A percentile compares a stretch with the other conserved stretches of the same genome.
Evolutionary conservation across 2,797 vertebrate genomes (phyloP).

Genomic region (Amniataba percoides): DNA sequence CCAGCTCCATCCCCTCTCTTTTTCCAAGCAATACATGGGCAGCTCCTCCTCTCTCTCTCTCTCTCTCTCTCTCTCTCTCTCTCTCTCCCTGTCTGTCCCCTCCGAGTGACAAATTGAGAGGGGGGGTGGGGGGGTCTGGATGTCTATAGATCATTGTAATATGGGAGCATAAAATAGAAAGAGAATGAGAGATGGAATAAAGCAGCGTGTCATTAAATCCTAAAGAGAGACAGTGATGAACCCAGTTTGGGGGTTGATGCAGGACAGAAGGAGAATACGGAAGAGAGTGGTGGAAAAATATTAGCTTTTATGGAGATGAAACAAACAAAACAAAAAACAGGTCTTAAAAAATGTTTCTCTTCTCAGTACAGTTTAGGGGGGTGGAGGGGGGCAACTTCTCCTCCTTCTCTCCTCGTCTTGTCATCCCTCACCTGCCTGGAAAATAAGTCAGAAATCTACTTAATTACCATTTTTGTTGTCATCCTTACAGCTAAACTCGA

Average conservation of each 20-base stretch:
- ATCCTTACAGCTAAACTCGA: not conserved
- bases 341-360: not conserved
- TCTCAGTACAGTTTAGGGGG: not conserved
- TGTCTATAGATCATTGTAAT: conserved; percentile 20
- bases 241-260: not conserved
- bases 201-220: not conserved
- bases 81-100: conserved; percentile 50
- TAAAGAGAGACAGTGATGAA: conserved; percentile 1
- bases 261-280: not conserved
- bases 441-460: not conserved
- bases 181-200: not conserved
- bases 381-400: no score
- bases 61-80: conserved; percentile 53
- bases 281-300: not conserved
- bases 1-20: conserved; percentile 43
- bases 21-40: conserved; percentile 63
- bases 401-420: not conserved
- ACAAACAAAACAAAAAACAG: not conserved
- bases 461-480: conserved; percentile 1
- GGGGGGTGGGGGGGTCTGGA: not conserved
- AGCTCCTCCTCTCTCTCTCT: conserved; percentile 58
- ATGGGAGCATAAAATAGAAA: not conserved
- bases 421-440: not conserved
- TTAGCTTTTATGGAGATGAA: not conserved
- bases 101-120: conserved; percentile 48